Evolutionary conservation across 2,797 vertebrate species (phyloP).

Genomic region (Lepilemur ruficaudatus): DNA sequence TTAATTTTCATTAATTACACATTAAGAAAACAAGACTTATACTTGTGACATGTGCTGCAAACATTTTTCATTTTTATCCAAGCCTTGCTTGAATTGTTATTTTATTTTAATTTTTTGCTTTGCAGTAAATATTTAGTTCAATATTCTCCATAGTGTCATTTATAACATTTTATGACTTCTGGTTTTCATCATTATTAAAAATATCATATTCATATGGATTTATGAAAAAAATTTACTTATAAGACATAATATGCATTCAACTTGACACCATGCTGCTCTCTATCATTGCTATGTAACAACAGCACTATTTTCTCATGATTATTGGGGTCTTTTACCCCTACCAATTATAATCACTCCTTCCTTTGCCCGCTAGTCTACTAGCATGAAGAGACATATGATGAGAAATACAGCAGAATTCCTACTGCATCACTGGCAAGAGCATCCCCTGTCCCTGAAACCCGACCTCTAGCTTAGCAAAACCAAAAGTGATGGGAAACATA

Average conservation of each 20-base stretch:
- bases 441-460: background rate
- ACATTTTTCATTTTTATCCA: background rate
- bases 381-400: background rate
- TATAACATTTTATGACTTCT: background rate
- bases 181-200: background rate
- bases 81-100: background rate
- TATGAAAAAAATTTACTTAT: background rate
- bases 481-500: background rate
- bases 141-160: background rate
- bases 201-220: background rate
- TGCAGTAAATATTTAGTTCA: background rate
- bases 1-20: background rate
- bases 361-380: background rate
- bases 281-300: rapidly evolving
- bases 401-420: background rate
- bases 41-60: background rate
- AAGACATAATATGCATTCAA: background rate
- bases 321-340: background rate
- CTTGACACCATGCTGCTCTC: background rate
- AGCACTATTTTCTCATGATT: background rate
- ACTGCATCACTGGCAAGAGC: background rate
- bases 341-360: background rate
- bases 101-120: background rate
- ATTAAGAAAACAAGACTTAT: background rate
- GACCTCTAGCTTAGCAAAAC: background rate